phyloP scores from a whole-genome alignment of 1,140 invertebrate genomes.

The Rhopalosiphum maidis region DNA sequence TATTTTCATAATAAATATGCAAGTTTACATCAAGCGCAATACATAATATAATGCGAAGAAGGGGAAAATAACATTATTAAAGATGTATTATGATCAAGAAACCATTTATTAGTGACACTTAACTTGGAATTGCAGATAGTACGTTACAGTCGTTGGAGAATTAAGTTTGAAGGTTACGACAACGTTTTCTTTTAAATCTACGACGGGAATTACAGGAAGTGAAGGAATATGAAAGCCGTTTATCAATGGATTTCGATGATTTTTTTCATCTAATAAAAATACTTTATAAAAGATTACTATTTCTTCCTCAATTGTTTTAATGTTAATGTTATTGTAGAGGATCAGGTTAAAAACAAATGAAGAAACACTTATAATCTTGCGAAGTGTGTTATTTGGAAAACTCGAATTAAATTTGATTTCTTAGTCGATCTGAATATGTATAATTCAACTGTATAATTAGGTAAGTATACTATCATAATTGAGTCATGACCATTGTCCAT shows the following conservation, averaged over 20 bases:
- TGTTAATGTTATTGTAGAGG: background rate
- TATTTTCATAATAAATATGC: background rate
- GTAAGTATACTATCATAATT: background rate
- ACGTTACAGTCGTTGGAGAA: background rate
- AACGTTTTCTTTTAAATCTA: background rate
- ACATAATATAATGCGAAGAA: background rate
- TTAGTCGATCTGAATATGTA: background rate
- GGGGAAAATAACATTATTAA: no score
- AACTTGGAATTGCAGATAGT: background rate
- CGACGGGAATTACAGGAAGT: background rate
- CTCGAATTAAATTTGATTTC: background rate
- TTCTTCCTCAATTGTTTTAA: background rate
- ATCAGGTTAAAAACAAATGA: background rate
- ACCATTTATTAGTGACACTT: background rate
- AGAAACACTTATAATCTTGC: background rate
- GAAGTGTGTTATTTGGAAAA: background rate
- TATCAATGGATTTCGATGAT: background rate
- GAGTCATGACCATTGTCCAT: background rate
- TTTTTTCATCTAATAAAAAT: background rate
- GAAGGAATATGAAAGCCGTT: background rate
- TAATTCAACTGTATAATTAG: background rate
- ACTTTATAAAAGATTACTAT: background rate
- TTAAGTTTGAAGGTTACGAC: background rate
- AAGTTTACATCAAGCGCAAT: background rate
- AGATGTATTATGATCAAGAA: background rate